Evolutionary conservation across 2,888 invertebrate species (phyloP).

Genomic region (Torymus aiolomorphi): DNA sequence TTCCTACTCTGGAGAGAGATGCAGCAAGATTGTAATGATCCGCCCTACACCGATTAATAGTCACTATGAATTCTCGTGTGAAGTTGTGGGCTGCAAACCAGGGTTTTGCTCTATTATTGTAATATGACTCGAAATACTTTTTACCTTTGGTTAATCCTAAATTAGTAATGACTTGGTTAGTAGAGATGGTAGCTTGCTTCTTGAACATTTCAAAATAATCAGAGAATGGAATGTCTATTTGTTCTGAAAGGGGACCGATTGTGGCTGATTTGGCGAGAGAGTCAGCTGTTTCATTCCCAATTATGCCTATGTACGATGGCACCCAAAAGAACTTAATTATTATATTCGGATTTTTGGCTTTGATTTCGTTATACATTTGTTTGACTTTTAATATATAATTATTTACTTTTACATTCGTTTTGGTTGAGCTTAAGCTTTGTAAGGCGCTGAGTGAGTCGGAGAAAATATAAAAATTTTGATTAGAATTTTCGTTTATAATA

Average conservation of each 20-base stretch:
- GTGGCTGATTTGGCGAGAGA: not conserved
- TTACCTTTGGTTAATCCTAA: not conserved
- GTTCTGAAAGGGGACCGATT: not conserved
- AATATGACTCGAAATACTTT: not conserved
- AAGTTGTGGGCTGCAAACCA: too few species aligned
- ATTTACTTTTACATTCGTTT: not conserved
- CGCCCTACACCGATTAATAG: too few species aligned
- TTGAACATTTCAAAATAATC: not conserved
- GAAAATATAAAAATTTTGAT: not conserved
- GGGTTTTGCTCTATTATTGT: too few species aligned
- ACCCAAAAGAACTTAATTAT: slow-evolving; percentile 3
- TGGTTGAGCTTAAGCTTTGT: not conserved
- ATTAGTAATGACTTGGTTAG: not conserved
- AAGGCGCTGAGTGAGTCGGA: slow-evolving; percentile 6
- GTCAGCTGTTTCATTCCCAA: slow-evolving; percentile 10
- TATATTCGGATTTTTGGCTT: not conserved
- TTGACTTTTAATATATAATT: slow-evolving; percentile 2
- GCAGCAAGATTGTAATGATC: too few species aligned
- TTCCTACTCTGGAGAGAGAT: too few species aligned
- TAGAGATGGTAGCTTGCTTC: not conserved
- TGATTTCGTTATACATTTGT: not conserved
- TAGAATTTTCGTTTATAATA: not conserved
- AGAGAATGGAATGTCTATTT: not conserved
- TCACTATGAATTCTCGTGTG: too few species aligned
- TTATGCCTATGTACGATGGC: not conserved